Percentiles rank a stretch among this genome's conserved stretches.
These are phyloP conservation scores for Adelges cooleyi DNA, from an alignment of 1,140 invertebrate genomes.

Conservation along the genomic window DNA sequence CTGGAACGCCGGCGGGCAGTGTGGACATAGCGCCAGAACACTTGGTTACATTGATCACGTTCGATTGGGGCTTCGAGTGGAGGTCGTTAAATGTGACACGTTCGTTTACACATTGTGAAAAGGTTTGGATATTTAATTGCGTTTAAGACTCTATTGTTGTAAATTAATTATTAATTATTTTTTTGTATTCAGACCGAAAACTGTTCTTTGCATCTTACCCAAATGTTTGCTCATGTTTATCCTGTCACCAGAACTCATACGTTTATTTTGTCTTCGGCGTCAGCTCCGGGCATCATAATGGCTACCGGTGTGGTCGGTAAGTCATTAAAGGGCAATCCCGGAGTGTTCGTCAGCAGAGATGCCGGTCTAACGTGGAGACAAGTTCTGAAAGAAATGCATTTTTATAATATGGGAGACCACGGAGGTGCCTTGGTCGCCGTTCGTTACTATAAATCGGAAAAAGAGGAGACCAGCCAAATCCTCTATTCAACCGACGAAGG, in stretches of 20 bases:
- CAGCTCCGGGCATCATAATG: slow-evolving; percentile 76
- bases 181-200: slow-evolving; percentile 40
- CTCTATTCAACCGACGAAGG: slow-evolving; percentile 79
- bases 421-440: slow-evolving; percentile 77
- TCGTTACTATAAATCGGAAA: slow-evolving; percentile 58
- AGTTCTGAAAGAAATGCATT: slow-evolving; percentile 69
- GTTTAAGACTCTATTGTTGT: not conserved
- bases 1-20: not conserved
- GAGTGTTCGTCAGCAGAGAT: slow-evolving; percentile 70
- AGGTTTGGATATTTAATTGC: not conserved
- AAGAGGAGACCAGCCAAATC: slow-evolving; percentile 57
- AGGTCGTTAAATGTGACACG: slow-evolving; percentile 44
- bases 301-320: slow-evolving; percentile 70
- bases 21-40: slow-evolving; percentile 54
- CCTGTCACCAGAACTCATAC: slow-evolving; percentile 56
- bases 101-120: slow-evolving; percentile 20
- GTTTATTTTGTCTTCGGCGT: slow-evolving; percentile 74
- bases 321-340: slow-evolving; percentile 65
- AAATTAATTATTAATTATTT: slow-evolving; percentile 13
- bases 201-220: slow-evolving; percentile 76
- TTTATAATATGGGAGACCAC: slow-evolving; percentile 83
- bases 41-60: slow-evolving; percentile 69
- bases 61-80: slow-evolving; percentile 79
- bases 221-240: slow-evolving; percentile 71
- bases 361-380: slow-evolving; percentile 74